A percentile compares a stretch with the other conserved stretches of the same genome.
Evolutionary conservation across 1,140 invertebrate species (phyloP).

Genomic region (Anastrepha obliqua): DNA sequence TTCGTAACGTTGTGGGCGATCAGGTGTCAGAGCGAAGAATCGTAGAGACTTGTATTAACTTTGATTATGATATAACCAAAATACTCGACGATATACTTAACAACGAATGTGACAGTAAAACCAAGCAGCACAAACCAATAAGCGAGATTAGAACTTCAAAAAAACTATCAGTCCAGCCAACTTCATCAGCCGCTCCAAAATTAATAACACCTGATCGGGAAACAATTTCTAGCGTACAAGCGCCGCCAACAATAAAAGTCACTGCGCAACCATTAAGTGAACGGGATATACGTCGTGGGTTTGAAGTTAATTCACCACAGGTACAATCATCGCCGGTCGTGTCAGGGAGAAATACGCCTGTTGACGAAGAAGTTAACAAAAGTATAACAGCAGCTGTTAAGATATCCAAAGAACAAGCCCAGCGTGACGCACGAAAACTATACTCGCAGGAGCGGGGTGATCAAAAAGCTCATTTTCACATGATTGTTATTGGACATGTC

Average conservation of each 20-base stretch:
- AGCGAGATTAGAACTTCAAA: conserved; percentile 56
- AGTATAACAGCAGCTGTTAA: conserved; percentile 60
- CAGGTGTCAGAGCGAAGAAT: conserved; percentile 82
- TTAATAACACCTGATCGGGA: conserved; percentile 53
- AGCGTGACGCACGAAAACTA: conserved; percentile 72
- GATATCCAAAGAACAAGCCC: conserved; percentile 69
- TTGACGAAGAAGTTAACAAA: conserved; percentile 61
- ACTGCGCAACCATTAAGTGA: conserved; percentile 53
- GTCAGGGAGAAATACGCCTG: conserved; percentile 76
- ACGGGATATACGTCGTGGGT: conserved; percentile 72
- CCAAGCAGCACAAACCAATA: conserved; percentile 51
- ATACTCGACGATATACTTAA: conserved; percentile 84
- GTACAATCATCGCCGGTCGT: conserved; percentile 78
- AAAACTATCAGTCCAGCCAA: neutral
- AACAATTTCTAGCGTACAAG: neutral
- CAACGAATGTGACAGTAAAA: conserved; percentile 65
- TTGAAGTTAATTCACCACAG: conserved; percentile 72
- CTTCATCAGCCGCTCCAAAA: conserved; percentile 29
- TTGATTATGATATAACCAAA: conserved; percentile 83
- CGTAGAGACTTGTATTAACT: conserved; percentile 79
- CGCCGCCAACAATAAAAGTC: conserved; percentile 48
- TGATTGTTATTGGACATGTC: conserved; percentile 98
- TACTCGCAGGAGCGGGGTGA: conserved; percentile 85
- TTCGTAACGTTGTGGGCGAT: conserved; percentile 88
- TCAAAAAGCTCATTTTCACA: conserved; percentile 90